Evolutionary conservation across 2,113 vertebrate genomes (phyloP), one percentile per base, ranked within the genome.

Genomic region (Semnornis frantzii): DNA sequence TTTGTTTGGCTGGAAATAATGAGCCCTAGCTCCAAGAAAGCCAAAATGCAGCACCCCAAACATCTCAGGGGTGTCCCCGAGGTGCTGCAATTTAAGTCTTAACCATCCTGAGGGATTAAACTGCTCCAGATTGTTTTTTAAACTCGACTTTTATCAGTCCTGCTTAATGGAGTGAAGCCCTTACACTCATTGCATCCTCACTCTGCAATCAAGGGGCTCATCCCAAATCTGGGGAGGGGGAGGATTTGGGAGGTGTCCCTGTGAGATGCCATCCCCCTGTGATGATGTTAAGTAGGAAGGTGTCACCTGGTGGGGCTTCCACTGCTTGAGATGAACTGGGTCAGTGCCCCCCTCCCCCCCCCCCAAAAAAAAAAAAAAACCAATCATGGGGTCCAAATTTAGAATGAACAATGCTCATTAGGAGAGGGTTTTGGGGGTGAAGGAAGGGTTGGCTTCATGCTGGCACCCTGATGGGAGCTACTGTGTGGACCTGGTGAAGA

Each of bases 181-280:
- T 58, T 12, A 15, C 15, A 7, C 0, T 2, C 1, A 20, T 30
- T 15, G n/a, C n/a, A 8, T 16, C 42, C 30, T 39, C 30, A 25
- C 16, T 27, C 31, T 0, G 0, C 3, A 13, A 25, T 15, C 0
- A 0, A 33, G 34, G 42, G 73, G 12, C 6, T 3, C 63, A 11
- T 70, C 39, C 50, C 69, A 4, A 21, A 27, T 55, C 19, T 30
- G 0, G 0, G 28, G 5, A 25, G 18, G 28, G 15, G 25, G 3
- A 28, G 15, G 5, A 13, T 31, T 20, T 3, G 17, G 64, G 64
- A 73, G 12, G 23, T 70, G 54, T 62, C 74, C 54, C 60, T 4
- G 1, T 6, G n/a, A 28, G 69, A 37, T 39, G 28, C 27, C 16
- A 20, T 27, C 8, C 2, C 28, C 25, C 11, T 33, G 74, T 28